Base-by-base conservation (phyloP, 2,113 vertebrate species). In the Hippoglossus stenolepis region DNA sequence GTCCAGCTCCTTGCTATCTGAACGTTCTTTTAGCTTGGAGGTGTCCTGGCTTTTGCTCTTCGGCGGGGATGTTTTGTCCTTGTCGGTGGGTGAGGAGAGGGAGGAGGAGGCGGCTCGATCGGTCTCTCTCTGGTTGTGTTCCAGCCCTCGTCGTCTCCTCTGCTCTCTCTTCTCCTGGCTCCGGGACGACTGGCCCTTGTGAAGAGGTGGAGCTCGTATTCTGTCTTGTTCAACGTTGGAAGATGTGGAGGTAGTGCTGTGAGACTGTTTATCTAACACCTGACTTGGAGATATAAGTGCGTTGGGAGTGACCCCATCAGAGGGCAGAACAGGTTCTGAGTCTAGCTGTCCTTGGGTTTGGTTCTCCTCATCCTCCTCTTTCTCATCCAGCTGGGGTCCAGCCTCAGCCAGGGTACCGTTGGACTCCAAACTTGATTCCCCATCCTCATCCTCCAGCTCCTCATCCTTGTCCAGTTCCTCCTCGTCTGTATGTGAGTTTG, bases 91-190 rank as follows among this genome's bases (percentile, higher is more conserved):
- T 31, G 31, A 76, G 43, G 73, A 92, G 31, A 28, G 54, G 5
- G 56, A 84, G 10, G 47, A 79, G 9, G 79, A 84, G 65, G 84
- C 94, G 5, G 56, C 96, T 51, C 94, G 96, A 51, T 95, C 95
- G 1, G 94, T 96, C 90, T 98, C 96, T 57, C 97, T 87, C 81
- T 96, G 94, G 3, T 96, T 97, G 63, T 99, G 98, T 56, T 98
- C 95, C 84, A 99, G 93, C 13, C 97, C 98, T 58, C 98, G 93
- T 69, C 95, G 95, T 43, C 97, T 94, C 64, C 98, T 94, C 15
- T 91, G 95, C 68, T 98, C 97, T 0, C 97, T 92, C 90, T 99
- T 99, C 86, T 97, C 97, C 73, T 96, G 95, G 86, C 93, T 97
- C 87, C 89, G 91, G 0, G 83, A 66, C 0, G 45, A 26, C 28